Evolutionary conservation across 2,888 invertebrate genomes (phyloP).

Genomic region (Bellardia bayeri): DNA sequence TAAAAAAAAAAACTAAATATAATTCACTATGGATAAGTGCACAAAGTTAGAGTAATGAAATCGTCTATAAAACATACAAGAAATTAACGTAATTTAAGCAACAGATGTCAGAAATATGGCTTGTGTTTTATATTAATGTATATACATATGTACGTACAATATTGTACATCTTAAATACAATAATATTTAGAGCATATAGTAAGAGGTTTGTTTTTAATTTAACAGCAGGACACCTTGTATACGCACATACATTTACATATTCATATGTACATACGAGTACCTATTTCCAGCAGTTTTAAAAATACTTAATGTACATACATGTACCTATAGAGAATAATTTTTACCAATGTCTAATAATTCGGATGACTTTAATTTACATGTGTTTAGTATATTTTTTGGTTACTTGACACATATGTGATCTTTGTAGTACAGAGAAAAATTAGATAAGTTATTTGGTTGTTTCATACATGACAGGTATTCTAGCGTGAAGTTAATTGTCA

Average conservation of each 20-base stretch:
- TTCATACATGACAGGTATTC: no score
- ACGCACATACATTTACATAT: neutral
- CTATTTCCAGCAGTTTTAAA: no score
- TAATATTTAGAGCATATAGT: neutral
- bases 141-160: neutral
- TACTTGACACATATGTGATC: no score
- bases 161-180: neutral
- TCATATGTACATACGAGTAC: neutral
- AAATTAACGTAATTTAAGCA: slow-evolving; percentile 4
- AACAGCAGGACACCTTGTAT: neutral
- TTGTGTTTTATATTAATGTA: neutral
- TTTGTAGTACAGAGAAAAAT: no score
- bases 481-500: no score
- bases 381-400: no score
- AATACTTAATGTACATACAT: no score
- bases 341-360: no score
- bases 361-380: no score
- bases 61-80: neutral
- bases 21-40: neutral
- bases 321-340: no score
- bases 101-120: slow-evolving; percentile 20
- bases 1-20: neutral
- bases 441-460: no score
- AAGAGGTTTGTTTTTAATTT: neutral
- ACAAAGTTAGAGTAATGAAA: neutral